Evolutionary conservation across 2,888 invertebrate species (phyloP), one percentile per base, ranked within the genome.

Genomic region (Dryadula phaetusa): DNA sequence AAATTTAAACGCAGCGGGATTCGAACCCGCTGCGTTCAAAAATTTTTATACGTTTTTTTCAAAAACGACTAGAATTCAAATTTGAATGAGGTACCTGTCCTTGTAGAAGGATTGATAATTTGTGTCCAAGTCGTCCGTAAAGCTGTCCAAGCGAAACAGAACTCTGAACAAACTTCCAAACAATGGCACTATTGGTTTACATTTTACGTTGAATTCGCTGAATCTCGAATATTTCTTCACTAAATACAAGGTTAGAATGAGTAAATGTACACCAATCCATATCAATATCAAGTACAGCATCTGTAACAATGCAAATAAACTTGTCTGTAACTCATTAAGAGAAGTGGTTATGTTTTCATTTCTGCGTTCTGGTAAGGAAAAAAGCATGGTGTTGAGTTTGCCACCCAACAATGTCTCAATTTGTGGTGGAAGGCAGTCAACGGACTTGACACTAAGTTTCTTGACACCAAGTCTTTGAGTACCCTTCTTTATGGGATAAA

Each of bases 261-360:
- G 71, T 1, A 76, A 4, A 0, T 81, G 20, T 7, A 74, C 79
- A 28, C 46, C 70, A 0, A 67, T 18, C 81, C 82, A 82, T 34
- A 85, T 75, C n/a, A 80, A 82, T 42, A 85, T 75, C 14, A 80
- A 37, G n/a, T 77, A 49, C 7, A 83, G 34, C 79, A 83, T 79
- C 76, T 77, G 71, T 20, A 71, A 66, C 28, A 46, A 40, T 34
- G 46, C n/a, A n/a, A n/a, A n/a, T n/a, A n/a, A n/a, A n/a, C n/a
- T n/a, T n/a, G n/a, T n/a, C n/a, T n/a, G n/a, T n/a, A n/a, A n/a
- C n/a, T n/a, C n/a, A n/a, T n/a, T n/a, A n/a, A n/a, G n/a, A n/a
- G n/a, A n/a, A n/a, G n/a, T n/a, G n/a, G n/a, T n/a, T n/a, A n/a
- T n/a, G n/a, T n/a, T n/a, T n/a, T n/a, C n/a, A n/a, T n/a, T n/a